Evolutionary conservation across 2,888 invertebrate genomes (phyloP), one percentile per base, ranked within the genome.

Genomic region (Eupithecia centaureata): DNA sequence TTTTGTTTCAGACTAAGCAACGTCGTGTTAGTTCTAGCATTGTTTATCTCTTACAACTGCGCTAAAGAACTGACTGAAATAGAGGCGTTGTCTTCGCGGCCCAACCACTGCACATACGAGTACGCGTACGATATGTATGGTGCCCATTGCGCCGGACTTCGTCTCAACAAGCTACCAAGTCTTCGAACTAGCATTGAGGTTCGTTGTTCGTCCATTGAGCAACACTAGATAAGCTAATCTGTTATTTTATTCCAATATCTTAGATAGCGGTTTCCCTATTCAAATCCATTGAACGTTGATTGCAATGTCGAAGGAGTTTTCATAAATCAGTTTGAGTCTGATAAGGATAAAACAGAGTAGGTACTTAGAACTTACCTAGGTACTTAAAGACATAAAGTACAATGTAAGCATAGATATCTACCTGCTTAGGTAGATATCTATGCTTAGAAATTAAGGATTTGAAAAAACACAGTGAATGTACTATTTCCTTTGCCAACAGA

Each of bases 101-200:
- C 91, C 1, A 86, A 79, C 2, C 88, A 89, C 67, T 95, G 95
- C 79, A 87, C 86, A n/a, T 94, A 94, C 78, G 91, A 89, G 69
- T 89, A 90, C 59, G 90, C 90, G 0, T 92, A 84, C 76, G 89
- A 92, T 7, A 94, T 95, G 94, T 88, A 94, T 27, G 94, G 94
- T 2, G 95, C 94, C 0, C 88, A 92, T 71, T 95, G 95, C 81
- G 88, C 85, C 4, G 89, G 91, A 0, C 85, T 94, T 27, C 88
- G 90, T 28, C 85, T 94, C 3, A 76, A 77, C 25, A 88, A 90
- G 61, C 87, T 95, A 72, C 95, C 95, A 0, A 86, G 76, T 70
- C 83, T 95, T 38, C 93, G 88, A 75, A 80, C 87, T 15, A 89
- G 93, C 57, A 94, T 95, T 74, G 94, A 95, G 94, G 95, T 95